Percentiles rank a stretch among this genome's conserved stretches.
These are phyloP conservation scores for Takifugu rubripes DNA, from an alignment of 2,797 vertebrate genomes.

Conservation along the genomic window DNA sequence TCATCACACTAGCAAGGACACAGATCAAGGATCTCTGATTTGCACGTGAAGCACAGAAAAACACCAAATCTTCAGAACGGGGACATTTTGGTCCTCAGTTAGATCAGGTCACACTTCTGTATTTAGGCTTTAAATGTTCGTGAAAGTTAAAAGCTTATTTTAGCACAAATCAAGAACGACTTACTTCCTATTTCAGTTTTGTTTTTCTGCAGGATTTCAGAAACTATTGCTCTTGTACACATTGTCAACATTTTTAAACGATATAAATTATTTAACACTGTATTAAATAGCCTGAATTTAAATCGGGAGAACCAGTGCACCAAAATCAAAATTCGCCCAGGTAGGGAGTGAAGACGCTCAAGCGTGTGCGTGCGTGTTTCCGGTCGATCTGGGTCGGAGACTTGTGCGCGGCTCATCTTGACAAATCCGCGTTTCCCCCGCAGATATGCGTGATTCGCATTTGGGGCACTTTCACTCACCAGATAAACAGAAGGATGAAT, in stretches of 20 bases:
- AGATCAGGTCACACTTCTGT: background rate
- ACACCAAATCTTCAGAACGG: background rate
- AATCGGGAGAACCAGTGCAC: too few species aligned
- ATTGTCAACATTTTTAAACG: too few species aligned
- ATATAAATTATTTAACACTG: too few species aligned
- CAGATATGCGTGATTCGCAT: too few species aligned
- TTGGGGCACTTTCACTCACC: constrained; percentile 68
- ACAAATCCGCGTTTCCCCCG: too few species aligned
- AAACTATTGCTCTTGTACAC: too few species aligned
- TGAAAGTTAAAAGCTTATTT: background rate
- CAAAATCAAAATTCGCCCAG: too few species aligned
- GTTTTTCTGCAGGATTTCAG: background rate
- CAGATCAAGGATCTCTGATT: background rate
- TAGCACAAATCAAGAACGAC: background rate
- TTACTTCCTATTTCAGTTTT: background rate
- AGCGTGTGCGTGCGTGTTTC: too few species aligned
- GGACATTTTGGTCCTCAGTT: background rate
- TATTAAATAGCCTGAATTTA: too few species aligned
- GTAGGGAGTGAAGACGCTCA: too few species aligned
- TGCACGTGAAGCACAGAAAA: background rate
- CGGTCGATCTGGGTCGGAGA: too few species aligned
- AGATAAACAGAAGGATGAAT: constrained; percentile 67
- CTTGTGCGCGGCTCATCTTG: too few species aligned
- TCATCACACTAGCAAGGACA: constrained; percentile 51
- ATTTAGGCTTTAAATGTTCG: background rate